phyloP scores from a whole-genome alignment of 1,140 invertebrate species.

The Sitobion miscanthi region DNA sequence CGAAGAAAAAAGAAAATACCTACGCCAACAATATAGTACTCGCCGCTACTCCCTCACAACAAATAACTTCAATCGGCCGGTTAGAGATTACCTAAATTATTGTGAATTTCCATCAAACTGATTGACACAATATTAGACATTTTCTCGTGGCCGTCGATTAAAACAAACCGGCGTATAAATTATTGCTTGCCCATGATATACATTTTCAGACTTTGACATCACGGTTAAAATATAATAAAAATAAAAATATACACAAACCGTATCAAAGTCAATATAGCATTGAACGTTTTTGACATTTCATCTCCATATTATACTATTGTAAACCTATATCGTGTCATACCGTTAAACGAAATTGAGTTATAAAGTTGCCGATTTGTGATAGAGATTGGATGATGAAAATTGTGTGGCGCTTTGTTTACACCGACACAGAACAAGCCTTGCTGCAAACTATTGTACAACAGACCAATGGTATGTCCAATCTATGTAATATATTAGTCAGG shows the following conservation, averaged over 20 bases:
- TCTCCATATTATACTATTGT: not conserved
- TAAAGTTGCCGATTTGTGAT: not conserved
- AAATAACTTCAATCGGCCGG: not conserved
- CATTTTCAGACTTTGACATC: not conserved
- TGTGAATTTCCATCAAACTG: not conserved
- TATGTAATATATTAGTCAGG: not conserved
- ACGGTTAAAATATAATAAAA: not conserved
- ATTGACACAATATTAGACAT: not conserved
- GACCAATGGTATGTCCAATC: not conserved
- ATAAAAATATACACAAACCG: not conserved
- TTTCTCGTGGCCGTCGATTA: not conserved
- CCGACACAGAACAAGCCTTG: too few relatives aligned
- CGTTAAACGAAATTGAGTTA: not conserved
- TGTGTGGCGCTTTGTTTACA: not conserved
- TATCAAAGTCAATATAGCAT: not conserved
- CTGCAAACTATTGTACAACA: too few relatives aligned
- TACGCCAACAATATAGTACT: not conserved
- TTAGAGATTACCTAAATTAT: not conserved
- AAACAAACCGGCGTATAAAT: not conserved
- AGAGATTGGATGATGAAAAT: not conserved
- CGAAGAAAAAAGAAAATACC: not conserved
- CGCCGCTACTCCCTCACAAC: not conserved
- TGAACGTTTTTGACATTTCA: not conserved
- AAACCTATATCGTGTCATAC: not conserved
- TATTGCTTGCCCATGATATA: not conserved